Conservation (phyloP, 2,797 vertebrate genomes). For the Myotis daubentonii region DNA sequence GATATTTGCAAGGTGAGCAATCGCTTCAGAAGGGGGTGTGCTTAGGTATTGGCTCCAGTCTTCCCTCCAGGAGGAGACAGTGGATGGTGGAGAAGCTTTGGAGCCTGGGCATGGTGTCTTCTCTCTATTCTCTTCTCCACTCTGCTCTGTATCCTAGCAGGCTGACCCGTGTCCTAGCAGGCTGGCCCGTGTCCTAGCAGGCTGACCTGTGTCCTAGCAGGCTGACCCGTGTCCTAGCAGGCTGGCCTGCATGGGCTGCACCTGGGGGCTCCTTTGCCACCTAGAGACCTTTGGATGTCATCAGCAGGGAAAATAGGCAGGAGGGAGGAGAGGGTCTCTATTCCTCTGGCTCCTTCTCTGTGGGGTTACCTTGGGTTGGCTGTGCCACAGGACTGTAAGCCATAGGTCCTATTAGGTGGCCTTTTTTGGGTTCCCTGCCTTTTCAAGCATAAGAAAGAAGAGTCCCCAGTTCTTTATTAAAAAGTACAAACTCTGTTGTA, state of each 20-base stretch:
- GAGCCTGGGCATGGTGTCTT: neutral
- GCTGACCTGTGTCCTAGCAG: neutral
- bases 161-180: neutral
- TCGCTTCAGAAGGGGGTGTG: neutral
- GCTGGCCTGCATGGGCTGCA: neutral
- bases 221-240: neutral
- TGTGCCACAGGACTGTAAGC: neutral
- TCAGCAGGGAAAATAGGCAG: neutral
- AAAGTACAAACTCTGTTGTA: neutral
- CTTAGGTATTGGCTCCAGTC: neutral
- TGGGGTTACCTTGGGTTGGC: neutral
- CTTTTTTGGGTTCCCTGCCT: neutral
- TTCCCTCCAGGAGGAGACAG: neutral
- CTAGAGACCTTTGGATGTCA: neutral
- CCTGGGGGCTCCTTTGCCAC: neutral
- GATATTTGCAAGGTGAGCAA: neutral
- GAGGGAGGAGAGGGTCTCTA: neutral
- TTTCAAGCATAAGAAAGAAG: neutral
- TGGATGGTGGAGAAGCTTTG: neutral
- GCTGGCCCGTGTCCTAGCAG: neutral
- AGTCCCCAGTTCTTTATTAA: rapidly evolving
- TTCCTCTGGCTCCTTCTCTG: neutral
- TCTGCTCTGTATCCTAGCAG: neutral
- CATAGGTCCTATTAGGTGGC: neutral
- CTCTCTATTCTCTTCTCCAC: neutral